Conservation (phyloP, 2,888 invertebrate species). For the Rosalia funebris region DNA sequence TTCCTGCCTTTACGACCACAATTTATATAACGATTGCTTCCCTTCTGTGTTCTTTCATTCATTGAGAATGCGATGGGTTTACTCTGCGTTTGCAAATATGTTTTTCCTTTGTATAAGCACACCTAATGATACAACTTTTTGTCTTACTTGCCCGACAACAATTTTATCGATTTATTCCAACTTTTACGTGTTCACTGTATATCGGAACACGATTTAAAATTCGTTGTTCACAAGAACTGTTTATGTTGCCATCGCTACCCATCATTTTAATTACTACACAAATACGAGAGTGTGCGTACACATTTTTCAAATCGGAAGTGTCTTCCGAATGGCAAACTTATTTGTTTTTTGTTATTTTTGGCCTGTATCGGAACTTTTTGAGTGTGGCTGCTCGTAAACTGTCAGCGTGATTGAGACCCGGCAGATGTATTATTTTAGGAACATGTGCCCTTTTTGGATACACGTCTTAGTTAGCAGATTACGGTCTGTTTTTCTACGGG, state of each 20-base stretch:
- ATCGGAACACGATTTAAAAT: background rate
- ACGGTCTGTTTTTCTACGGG: conserved; percentile 30
- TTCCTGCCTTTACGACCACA: no score
- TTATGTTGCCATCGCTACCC: conserved; percentile 23
- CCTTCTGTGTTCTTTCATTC: no score
- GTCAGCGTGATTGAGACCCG: conserved; percentile 62
- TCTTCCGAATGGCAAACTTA: conserved; percentile 38
- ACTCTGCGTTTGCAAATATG: no score
- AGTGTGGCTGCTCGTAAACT: conserved; percentile 45
- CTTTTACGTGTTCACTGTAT: no score
- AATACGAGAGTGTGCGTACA: conserved; percentile 53
- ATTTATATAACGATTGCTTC: no score
- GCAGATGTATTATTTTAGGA: conserved; percentile 64
- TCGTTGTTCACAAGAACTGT: background rate
- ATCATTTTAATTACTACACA: conserved; percentile 46
- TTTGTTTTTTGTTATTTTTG: conserved; percentile 60
- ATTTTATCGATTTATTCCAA: no score
- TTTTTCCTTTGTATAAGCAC: no score
- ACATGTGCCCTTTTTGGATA: conserved; percentile 56
- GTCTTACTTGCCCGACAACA: no score
- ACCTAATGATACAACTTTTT: no score
- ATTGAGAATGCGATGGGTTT: no score
- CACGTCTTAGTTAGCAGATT: conserved; percentile 26
- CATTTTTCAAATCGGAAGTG: conserved; percentile 57
- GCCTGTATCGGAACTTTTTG: conserved; percentile 51